Base-by-base conservation (phyloP, 1,140 invertebrate genomes). In the Matsumurasca onukii region DNA sequence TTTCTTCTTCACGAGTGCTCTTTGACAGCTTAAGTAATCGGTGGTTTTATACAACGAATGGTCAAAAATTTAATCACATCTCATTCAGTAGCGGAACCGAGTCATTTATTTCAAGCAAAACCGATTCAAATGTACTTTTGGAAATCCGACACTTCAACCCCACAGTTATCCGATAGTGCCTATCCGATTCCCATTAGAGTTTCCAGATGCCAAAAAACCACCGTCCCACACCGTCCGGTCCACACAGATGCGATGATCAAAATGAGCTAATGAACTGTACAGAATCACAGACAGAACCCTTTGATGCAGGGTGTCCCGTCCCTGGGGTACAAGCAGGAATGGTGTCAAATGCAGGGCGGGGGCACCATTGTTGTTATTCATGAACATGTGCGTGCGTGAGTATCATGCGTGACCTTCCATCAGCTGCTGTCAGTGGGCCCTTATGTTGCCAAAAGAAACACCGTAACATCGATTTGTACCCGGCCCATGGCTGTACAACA, bases 301-400 rank as follows among this genome's bases (percentile, higher is more conserved):
- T 51, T 20, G 5, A 3, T 5, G 49, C n/a, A 5, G 49, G 49
- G 5, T 17, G n/a, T 3, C 17, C n/a, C n/a, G n/a, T n/a, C n/a
- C n/a, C n/a, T n/a, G n/a, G n/a, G n/a, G n/a, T 17, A 3, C 5
- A 22, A 51, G 49, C 5, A 12, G 59, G 2, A 12, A 31, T 17
- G 59, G 59, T 20, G 59, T 31, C 59, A 29, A 31, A 30, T 31
- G 20, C n/a, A n/a, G n/a, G n/a, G n/a, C n/a, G n/a, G n/a, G n/a
- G 59, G n/a, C 31, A 31, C 59, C 39, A 31, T 63, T 63, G 59
- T 63, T 63, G 59, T 63, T 63, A 63, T 63, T 63, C 59, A 63
- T 63, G 59, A 63, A 63, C 59, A 63, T 63, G 59, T 63, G 59
- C 59, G 59, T 3, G 59, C n/a, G 27, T n/a, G n/a, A n/a, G n/a